These are phyloP conservation scores for Anguilla rostrata DNA, from an alignment of 2,113 vertebrate species.

Conservation along the genomic window DNA sequence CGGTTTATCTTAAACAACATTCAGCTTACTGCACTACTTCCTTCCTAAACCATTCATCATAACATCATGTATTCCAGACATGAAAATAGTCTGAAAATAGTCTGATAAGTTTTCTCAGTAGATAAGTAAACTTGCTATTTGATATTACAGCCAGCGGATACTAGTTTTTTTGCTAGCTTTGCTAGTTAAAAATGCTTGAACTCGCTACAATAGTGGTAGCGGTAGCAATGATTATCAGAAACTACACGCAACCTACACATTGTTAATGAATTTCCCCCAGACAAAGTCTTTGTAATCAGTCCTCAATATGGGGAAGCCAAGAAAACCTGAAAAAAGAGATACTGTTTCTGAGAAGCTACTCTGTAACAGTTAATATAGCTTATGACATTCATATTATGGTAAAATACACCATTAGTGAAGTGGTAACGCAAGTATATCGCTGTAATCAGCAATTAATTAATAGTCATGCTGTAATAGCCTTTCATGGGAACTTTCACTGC, in stretches of 20 bases:
- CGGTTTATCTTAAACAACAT: not conserved
- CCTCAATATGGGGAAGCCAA: conserved; percentile 17
- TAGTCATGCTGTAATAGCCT: not conserved
- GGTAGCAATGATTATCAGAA: not conserved
- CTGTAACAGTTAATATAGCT: not conserved
- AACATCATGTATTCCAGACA: no score
- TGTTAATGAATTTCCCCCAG: conserved; percentile 10
- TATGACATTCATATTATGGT: not conserved
- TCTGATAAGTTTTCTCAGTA: no score
- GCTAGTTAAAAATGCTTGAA: no score
- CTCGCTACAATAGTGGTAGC: not conserved
- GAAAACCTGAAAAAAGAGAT: conserved; percentile 1
- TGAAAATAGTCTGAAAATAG: no score
- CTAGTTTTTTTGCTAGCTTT: no score
- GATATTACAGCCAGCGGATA: not conserved
- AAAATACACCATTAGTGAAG: conserved; percentile 10
- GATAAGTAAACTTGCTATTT: not conserved
- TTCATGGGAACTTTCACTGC: not conserved
- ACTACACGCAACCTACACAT: conserved; percentile 24
- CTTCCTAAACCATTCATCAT: not conserved
- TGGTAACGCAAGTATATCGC: not conserved
- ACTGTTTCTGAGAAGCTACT: conserved; percentile 11
- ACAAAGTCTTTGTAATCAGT: conserved; percentile 27
- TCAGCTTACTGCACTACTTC: not conserved
- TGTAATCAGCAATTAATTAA: not conserved